Evolutionary conservation across 1,140 invertebrate species (phyloP).

Genomic region (Caenorhabditis latens): DNA sequence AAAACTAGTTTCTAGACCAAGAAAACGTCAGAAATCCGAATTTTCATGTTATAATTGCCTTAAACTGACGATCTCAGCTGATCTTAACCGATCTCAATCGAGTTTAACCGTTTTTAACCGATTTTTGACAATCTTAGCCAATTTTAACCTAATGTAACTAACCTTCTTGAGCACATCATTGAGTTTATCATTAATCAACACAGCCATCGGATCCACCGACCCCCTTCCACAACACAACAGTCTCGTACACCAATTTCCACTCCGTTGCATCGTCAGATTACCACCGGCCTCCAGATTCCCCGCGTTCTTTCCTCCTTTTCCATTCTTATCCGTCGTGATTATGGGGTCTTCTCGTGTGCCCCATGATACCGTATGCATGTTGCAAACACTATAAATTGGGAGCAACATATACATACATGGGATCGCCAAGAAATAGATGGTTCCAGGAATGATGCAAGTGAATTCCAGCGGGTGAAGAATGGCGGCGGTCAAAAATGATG

Average conservation of each 20-base stretch:
- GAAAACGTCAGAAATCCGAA: too few species aligned
- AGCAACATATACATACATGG: slow-evolving; percentile 93
- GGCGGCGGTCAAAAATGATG: slow-evolving; percentile 82
- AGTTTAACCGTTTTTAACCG: too few species aligned
- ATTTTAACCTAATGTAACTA: neutral
- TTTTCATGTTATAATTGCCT: too few species aligned
- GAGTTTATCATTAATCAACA: slow-evolving; percentile 72
- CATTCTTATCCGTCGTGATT: slow-evolving; percentile 57
- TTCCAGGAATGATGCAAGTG: slow-evolving; percentile 84
- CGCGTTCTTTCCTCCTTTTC: slow-evolving; percentile 44
- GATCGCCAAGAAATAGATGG: slow-evolving; percentile 91
- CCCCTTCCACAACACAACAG: slow-evolving; percentile 75
- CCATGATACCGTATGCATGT: slow-evolving; percentile 87
- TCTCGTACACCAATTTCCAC: slow-evolving; percentile 67
- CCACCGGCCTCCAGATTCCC: slow-evolving; percentile 25
- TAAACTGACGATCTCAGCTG: too few species aligned
- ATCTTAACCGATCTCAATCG: too few species aligned
- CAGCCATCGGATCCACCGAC: slow-evolving; percentile 65
- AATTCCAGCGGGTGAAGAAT: slow-evolving; percentile 88
- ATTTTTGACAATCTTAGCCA: too few species aligned
- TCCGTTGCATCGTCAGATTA: slow-evolving; percentile 47
- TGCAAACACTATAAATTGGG: slow-evolving; percentile 90
- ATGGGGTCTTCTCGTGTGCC: slow-evolving; percentile 85
- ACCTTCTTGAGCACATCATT: slow-evolving; percentile 72
- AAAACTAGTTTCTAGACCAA: too few species aligned